Base-by-base conservation (phyloP, 2,797 vertebrate genomes). In the Coreius guichenoti region DNA sequence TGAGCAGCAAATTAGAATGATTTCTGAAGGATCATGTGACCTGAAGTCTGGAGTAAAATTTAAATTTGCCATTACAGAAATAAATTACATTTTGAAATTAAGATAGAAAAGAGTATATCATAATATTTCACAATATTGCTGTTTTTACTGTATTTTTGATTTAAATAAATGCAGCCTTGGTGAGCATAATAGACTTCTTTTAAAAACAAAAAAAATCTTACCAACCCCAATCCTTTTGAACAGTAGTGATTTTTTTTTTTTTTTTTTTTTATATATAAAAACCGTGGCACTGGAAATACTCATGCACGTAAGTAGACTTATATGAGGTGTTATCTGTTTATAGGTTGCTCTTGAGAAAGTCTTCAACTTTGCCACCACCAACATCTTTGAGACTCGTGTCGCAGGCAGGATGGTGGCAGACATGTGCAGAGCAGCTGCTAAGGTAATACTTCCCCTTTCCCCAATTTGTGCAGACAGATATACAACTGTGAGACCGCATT, bases 381-480 rank as follows among this genome's bases (percentile, higher is more conserved):
- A 97, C 92, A 97, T 98, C 93, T 99, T 99, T 93, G 98, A 99
- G 95, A 98, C 98, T 0, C 97, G 98, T 85, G 98, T 99, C 84
- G 97, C 98, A 23, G 98, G 98, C 87, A 96, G 97, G 87, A 99
- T 99, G 98, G 98, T 99, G 89, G 98, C 98, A 0, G 97, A 99
- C 89, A 97, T 99, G 97, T 99, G 98, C 95, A 95, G 98, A 89
- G 98, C 98, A 88, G 96, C 98, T 86, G 96, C 97, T 29, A 99
- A 99, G 95, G 98, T 99, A 86, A 81, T 92, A 17, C 23, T 19
- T 14, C 29, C 77, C 63, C 51, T 29, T 58, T 63, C 21, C 14
- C 43, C 45, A 26, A 72, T 17, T 29, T 31, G 49, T 36, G 51
- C 56, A 54, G 43, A 39, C 12, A 23, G 4, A 49, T 16, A 56